Base-by-base conservation (phyloP, 2,797 vertebrate genomes). In the Nasua narica region DNA sequence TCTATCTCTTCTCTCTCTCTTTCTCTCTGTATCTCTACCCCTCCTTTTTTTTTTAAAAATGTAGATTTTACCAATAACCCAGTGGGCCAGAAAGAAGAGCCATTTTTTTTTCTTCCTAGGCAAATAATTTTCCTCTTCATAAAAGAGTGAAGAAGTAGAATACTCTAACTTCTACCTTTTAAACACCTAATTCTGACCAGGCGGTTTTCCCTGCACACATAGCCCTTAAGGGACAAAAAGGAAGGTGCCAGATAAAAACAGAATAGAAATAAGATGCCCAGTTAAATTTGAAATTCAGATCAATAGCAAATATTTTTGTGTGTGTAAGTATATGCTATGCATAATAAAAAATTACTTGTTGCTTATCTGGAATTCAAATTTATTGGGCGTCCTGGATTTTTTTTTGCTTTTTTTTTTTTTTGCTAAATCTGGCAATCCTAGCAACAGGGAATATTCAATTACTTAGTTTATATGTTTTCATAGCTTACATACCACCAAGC, bases 251-350 rank as follows among this genome's bases (percentile, higher is more conserved):
- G 89, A 54, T 65, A 56, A 87, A 95, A 58, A 62, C 4, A 35
- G 40, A 67, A 70, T 4, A 70, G 32, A 52, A 35, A 27, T 9
- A 83, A 72, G 43, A 77, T 40, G 21, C 25, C 19, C 48, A 56
- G 77, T 78, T 93, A 74, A 62, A 91, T 86, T 35, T 67, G 62
- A 95, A 91, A 83, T 89, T 93, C 27, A 81, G 58, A 65, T 81
- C 91, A 65, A 83, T 29, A 72, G 37, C 6, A 77, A 74, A 60
- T 62, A 58, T 21, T 23, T 56, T 92, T 60, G 84, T 48, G 46
- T 48, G 27, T 87, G 3, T 37, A 90, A 87, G 50, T 21, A 60
- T 89, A 48, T 19, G 48, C 40, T 32, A 3, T 82, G 54, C 35
- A 11, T 72, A 60, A 84, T 76, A 35, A 50, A 87, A 95, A 72